Evolutionary conservation across 2,113 vertebrate genomes (phyloP), one percentile per base, ranked within the genome.

Genomic region (Hylia prasina): DNA sequence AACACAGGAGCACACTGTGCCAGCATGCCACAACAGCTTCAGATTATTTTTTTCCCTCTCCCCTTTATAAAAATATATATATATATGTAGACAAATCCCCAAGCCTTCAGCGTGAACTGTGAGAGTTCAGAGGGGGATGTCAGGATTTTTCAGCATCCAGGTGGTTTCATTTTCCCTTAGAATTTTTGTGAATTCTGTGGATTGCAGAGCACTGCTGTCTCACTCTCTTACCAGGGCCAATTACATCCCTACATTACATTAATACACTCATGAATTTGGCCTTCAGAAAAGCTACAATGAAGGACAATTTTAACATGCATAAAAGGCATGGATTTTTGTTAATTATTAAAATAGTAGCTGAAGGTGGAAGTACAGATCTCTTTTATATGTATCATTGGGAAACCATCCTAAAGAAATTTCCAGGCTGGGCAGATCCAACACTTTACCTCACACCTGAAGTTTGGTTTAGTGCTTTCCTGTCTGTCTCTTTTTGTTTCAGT

Each of bases 11-110:
- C 69, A 82, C 15, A 4, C 84, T 47, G 35, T 30, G 42, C 42
- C 61, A 75, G 48, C 27, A 1, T 2, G 33, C 9, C 3, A 94
- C 12, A 50, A 47, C 23, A 65, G 44, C 18, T 39, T 54, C 53
- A 20, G 4, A 31, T 16, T n/a, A 4, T 1, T 11, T 4, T 15
- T 6, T 2, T 6, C 1, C 2, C 6, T 54, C 12, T 28, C 27
- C 22, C 20, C 15, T 68, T 54, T 37, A 33, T 63, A 65, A 64
- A 65, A 64, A 85, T 40, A 58, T 45, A 9, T 30, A 24, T 17
- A 33, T 24, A 39, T 30, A 18, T 31, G 10, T 9, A 1, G 15
- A 22, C 25, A 47, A 70, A 61, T 60, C 30, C 28, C 40, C 61
- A 80, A 31, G 40, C 2, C 27, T 13, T 63, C 27, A 5, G 5